Evolutionary conservation across 1,140 invertebrate species (phyloP).

Genomic region (Megalonaias nervosa): DNA sequence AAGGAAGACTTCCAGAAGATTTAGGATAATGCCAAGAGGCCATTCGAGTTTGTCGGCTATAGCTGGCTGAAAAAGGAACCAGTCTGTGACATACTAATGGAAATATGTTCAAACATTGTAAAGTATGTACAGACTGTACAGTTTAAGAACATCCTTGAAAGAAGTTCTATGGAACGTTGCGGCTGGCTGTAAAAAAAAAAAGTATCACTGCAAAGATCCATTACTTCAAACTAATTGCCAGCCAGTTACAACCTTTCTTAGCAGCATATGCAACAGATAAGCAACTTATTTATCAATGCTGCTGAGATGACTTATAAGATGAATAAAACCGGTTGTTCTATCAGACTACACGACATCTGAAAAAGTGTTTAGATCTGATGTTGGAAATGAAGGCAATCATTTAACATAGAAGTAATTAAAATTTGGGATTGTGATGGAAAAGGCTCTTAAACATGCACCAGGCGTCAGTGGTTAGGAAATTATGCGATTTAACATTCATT

Average conservation of each 20-base stretch:
- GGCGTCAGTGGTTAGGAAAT: too few relatives aligned
- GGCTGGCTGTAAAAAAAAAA: background rate
- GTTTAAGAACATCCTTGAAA: background rate
- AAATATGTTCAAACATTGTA: background rate
- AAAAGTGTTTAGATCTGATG: background rate
- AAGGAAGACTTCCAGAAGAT: constrained; percentile 29
- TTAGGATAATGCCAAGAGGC: background rate
- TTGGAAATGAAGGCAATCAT: background rate
- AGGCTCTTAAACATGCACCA: too few relatives aligned
- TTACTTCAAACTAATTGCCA: constrained; percentile 6
- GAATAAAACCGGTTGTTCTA: background rate
- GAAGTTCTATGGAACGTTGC: background rate
- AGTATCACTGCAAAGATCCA: constrained; percentile 6
- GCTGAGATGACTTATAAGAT: constrained; percentile 6
- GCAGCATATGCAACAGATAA: constrained; percentile 10
- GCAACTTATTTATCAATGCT: constrained; percentile 8
- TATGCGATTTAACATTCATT: too few relatives aligned
- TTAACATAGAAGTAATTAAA: background rate
- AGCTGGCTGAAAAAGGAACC: constrained; percentile 18
- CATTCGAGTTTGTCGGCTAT: constrained; percentile 3
- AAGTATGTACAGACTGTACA: too few relatives aligned
- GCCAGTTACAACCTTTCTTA: constrained; percentile 21
- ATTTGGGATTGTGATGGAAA: background rate
- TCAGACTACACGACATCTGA: background rate
- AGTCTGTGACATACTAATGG: constrained; percentile 1